Conservation (phyloP, 2,888 invertebrate genomes). For the Lysandra coridon region DNA sequence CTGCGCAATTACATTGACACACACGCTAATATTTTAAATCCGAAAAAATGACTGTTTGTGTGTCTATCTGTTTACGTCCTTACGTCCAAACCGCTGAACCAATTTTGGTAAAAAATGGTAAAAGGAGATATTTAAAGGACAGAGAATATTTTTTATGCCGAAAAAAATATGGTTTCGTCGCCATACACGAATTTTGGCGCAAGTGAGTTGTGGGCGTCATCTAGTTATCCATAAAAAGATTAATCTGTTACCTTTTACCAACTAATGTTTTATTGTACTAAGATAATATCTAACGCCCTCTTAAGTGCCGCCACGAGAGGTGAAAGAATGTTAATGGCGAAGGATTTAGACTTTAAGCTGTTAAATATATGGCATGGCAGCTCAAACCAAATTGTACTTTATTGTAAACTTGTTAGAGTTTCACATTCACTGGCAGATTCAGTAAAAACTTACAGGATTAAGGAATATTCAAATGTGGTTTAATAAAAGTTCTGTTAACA, state of each 20-base stretch:
- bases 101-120: too few relatives aligned
- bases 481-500: conserved; percentile 18
- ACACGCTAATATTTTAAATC: too few relatives aligned
- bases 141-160: too few relatives aligned
- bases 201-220: too few relatives aligned
- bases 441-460: conserved; percentile 8
- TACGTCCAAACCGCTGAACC: too few relatives aligned
- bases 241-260: conserved; percentile 2
- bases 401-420: not conserved
- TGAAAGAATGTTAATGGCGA: conserved; percentile 21
- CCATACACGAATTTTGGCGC: too few relatives aligned
- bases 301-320: not conserved
- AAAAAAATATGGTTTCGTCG: too few relatives aligned
- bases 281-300: conserved; percentile 16
- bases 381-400: not conserved
- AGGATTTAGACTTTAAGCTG: conserved; percentile 21
- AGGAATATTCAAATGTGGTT: conserved; percentile 2
- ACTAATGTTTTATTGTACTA: conserved; percentile 8
- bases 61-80: too few relatives aligned
- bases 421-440: not conserved
- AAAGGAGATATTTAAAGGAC: too few relatives aligned
- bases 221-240: not conserved
- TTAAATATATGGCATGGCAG: not conserved
- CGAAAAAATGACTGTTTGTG: too few relatives aligned
- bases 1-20: not conserved